Percentiles rank a stretch among this genome's conserved stretches.
These are phyloP conservation scores for Thomomys bottae DNA, from an alignment of 2,113 vertebrate species.

Conservation along the genomic window DNA sequence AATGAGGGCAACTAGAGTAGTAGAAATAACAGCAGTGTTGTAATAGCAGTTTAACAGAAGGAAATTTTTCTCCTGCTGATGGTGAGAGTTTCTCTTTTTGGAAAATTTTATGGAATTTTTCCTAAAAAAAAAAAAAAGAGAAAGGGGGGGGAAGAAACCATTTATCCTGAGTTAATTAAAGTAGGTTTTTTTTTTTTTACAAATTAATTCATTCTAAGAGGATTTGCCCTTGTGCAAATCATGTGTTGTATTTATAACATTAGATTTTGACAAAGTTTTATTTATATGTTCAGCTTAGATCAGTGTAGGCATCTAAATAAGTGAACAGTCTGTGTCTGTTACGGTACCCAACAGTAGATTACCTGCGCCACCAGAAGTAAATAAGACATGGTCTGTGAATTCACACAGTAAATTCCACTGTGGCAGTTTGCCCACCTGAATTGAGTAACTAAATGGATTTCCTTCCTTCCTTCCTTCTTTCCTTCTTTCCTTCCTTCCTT, in stretches of 20 bases:
- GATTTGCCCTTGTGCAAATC: not conserved
- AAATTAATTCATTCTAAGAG: constrained; percentile 19
- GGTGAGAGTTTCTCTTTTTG: not conserved
- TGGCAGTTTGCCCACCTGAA: not conserved
- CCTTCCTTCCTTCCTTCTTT: no score
- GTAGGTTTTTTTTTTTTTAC: constrained; percentile 31
- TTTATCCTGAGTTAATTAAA: constrained; percentile 23
- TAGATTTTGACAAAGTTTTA: not conserved
- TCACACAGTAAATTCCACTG: not conserved
- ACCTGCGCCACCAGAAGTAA: not conserved
- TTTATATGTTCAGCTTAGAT: not conserved
- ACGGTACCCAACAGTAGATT: not conserved
- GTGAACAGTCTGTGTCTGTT: not conserved
- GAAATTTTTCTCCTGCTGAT: not conserved
- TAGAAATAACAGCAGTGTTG: not conserved
- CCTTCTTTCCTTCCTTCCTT: no score
- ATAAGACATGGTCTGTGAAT: not conserved
- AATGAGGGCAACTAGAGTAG: not conserved
- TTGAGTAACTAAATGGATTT: not conserved
- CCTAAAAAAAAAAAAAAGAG: not conserved
- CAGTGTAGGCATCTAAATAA: not conserved
- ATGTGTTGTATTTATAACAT: not conserved
- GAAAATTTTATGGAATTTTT: constrained; percentile 44
- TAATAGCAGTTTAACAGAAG: not conserved
- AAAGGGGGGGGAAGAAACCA: not conserved